These are phyloP conservation scores for Stegostoma tigrinum DNA, from an alignment of 2,113 vertebrate genomes.

Conservation along the genomic window DNA sequence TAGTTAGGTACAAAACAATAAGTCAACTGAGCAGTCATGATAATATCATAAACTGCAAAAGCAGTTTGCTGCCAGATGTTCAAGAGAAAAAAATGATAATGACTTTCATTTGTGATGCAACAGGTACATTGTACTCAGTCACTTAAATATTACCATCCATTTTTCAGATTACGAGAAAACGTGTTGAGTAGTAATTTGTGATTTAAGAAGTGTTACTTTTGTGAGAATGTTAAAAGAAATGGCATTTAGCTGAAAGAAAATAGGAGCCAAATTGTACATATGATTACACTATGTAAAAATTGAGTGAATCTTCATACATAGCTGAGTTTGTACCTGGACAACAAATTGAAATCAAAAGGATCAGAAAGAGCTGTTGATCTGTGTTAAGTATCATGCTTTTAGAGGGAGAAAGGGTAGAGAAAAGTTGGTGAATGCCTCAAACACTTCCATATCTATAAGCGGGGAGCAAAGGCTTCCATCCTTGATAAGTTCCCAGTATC, in stretches of 20 bases:
- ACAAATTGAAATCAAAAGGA: neutral
- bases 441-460: neutral
- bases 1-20: constrained; percentile 18
- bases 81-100: constrained; percentile 23
- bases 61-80: constrained; percentile 16
- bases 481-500: neutral
- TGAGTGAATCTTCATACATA: neutral
- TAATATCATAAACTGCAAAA: constrained; percentile 24
- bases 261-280: neutral
- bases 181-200: neutral
- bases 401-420: neutral
- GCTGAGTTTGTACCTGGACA: neutral
- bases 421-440: neutral
- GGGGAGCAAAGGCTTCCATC: neutral
- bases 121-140: neutral
- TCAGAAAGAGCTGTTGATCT: neutral
- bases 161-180: neutral
- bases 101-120: constrained; percentile 15
- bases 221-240: neutral
- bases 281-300: neutral
- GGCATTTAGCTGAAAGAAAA: neutral
- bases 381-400: neutral
- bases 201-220: neutral
- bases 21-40: constrained; percentile 16
- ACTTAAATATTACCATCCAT: neutral